phyloP scores from a whole-genome alignment of 2,797 vertebrate species.

The Todus mexicanus region DNA sequence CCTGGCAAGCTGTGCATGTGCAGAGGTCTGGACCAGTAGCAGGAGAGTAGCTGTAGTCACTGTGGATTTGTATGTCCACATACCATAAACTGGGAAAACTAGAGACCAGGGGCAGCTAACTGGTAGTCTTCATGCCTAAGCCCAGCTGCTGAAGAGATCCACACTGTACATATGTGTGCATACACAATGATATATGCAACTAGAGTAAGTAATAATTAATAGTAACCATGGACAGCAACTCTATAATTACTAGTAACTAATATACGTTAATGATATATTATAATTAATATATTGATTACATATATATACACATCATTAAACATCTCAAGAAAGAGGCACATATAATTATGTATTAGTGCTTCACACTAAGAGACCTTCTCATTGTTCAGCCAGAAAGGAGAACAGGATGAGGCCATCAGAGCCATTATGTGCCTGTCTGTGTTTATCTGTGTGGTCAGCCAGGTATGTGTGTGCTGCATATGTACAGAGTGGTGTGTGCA shows the following conservation, averaged over 20 bases:
- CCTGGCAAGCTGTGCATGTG: background rate
- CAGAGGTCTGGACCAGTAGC: background rate
- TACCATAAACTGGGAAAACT: background rate
- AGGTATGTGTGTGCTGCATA: accelerated
- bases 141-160: background rate
- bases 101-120: background rate
- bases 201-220: background rate
- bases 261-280: background rate
- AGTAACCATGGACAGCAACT: background rate
- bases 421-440: background rate
- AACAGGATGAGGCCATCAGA: background rate
- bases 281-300: background rate
- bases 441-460: background rate
- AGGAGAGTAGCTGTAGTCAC: background rate
- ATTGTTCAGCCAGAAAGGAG: background rate
- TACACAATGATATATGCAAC: background rate
- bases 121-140: background rate
- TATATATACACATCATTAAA: background rate
- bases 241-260: background rate
- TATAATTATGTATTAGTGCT: background rate
- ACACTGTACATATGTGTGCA: background rate
- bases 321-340: background rate
- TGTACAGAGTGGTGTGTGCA: accelerated
- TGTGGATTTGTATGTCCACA: background rate
- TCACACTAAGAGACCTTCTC: background rate